phyloP scores from a whole-genome alignment of 2,888 invertebrate species.

The Tachina fera region DNA sequence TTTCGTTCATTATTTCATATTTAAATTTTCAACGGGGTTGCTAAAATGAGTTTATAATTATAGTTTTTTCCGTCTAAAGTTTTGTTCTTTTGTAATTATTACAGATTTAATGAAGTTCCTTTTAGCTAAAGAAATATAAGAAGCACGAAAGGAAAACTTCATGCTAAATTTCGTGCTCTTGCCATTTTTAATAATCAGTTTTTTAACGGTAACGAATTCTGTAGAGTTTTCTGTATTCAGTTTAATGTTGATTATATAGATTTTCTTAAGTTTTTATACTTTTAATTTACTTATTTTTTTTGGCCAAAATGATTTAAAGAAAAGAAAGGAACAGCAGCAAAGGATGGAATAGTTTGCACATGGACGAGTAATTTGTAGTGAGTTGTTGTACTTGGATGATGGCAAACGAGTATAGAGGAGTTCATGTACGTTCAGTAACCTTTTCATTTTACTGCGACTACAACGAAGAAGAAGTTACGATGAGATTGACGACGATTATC shows the following conservation, averaged over 20 bases:
- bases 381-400: constrained; percentile 39
- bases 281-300: constrained; percentile 1
- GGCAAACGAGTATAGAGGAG: constrained; percentile 58
- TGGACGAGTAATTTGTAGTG: constrained; percentile 30
- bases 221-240: constrained; percentile 22
- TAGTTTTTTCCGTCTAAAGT: constrained; percentile 23
- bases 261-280: constrained; percentile 47
- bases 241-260: constrained; percentile 55
- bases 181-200: constrained; percentile 55
- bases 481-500: constrained; percentile 11
- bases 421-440: constrained; percentile 74
- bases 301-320: constrained; percentile 30
- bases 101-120: constrained; percentile 36
- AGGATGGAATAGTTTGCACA: constrained; percentile 53
- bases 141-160: constrained; percentile 43
- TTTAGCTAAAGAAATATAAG: constrained; percentile 13
- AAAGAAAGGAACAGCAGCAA: constrained; percentile 26
- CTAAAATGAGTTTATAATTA: constrained; percentile 52
- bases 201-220: constrained; percentile 37
- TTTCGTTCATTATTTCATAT: constrained; percentile 2
- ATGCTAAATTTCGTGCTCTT: constrained; percentile 59
- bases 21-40: not conserved
- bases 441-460: constrained; percentile 46
- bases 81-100: constrained; percentile 35
- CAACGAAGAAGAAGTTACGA: constrained; percentile 11